phyloP scores from a whole-genome alignment of 2,797 vertebrate species.

The Ctenopoma kingsleyae region DNA sequence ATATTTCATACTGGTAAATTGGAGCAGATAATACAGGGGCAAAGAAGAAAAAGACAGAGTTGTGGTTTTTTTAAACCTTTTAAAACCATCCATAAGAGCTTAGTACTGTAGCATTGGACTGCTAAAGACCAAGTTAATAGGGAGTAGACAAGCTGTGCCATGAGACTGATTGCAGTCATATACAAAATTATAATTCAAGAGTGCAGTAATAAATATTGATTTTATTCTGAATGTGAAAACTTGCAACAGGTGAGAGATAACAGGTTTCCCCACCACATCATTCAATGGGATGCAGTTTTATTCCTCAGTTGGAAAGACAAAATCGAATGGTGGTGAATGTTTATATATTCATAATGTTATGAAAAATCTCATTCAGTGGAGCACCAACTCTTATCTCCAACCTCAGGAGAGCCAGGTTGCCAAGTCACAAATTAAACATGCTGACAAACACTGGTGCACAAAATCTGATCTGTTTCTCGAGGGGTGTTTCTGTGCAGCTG shows the following conservation, averaged over 20 bases:
- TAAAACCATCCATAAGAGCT: slow-evolving; percentile 29
- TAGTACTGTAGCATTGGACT: slow-evolving; percentile 16
- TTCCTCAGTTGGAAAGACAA: slow-evolving; percentile 20
- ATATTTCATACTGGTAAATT: slow-evolving; percentile 50
- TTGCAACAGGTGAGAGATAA: slow-evolving; percentile 45
- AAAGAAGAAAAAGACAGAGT: slow-evolving; percentile 55
- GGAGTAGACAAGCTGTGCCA: slow-evolving; percentile 10
- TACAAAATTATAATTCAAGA: slow-evolving; percentile 1
- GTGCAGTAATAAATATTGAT: slow-evolving; percentile 19
- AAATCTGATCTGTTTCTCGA: slow-evolving; percentile 38
- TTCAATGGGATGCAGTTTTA: slow-evolving; percentile 3
- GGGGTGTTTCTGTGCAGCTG: slow-evolving; percentile 61
- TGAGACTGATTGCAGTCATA: slow-evolving; percentile 1
- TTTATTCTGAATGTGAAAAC: slow-evolving; percentile 28
- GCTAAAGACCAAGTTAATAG: slow-evolving; percentile 35
- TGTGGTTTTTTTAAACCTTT: slow-evolving; percentile 55
- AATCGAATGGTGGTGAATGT: slow-evolving; percentile 33
- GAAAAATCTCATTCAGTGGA: slow-evolving; percentile 27
- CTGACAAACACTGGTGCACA: slow-evolving; percentile 54
- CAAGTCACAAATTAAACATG: slow-evolving; percentile 73
- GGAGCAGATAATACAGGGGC: slow-evolving; percentile 18
- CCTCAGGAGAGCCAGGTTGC: slow-evolving; percentile 72
- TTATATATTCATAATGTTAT: slow-evolving; percentile 31
- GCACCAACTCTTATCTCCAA: slow-evolving; percentile 24
- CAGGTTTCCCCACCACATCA: slow-evolving; percentile 2